A percentile compares a stretch with the other conserved stretches of the same genome.
Evolutionary conservation across 2,113 vertebrate genomes (phyloP).

Genomic region (Gymnorhina tibicen): DNA sequence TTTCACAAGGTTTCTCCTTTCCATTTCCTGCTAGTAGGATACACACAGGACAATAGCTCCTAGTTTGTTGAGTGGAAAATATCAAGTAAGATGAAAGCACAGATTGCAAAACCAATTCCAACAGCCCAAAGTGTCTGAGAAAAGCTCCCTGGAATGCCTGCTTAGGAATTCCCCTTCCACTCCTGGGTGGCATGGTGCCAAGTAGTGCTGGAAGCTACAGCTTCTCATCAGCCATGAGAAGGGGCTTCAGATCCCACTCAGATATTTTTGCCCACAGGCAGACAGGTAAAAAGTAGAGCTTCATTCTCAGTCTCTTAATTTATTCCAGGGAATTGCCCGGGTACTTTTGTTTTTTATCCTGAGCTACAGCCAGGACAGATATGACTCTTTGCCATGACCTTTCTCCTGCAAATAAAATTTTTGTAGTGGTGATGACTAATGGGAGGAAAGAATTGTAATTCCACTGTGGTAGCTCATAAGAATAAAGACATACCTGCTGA

Average conservation of each 20-base stretch:
- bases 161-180: constrained; percentile 56
- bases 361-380: background rate
- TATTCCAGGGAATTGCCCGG: background rate
- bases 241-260: background rate
- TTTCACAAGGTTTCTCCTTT: background rate
- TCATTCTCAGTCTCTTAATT: background rate
- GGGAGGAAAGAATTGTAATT: constrained; percentile 14
- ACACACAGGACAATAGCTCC: background rate
- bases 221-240: background rate
- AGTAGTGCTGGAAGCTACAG: background rate
- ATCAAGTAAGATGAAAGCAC: background rate
- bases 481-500: constrained; percentile 26
- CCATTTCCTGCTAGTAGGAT: background rate
- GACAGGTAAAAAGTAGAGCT: background rate
- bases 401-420: constrained; percentile 19
- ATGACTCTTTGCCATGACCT: constrained; percentile 34
- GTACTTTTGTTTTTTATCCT: background rate
- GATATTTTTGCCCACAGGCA: background rate
- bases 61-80: background rate
- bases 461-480: background rate
- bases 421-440: background rate
- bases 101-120: constrained; percentile 2
- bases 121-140: background rate
- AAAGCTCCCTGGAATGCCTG: background rate
- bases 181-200: constrained; percentile 28